phyloP scores from a whole-genome alignment of 2,888 invertebrate species.

The Dryobotodes eremita region DNA sequence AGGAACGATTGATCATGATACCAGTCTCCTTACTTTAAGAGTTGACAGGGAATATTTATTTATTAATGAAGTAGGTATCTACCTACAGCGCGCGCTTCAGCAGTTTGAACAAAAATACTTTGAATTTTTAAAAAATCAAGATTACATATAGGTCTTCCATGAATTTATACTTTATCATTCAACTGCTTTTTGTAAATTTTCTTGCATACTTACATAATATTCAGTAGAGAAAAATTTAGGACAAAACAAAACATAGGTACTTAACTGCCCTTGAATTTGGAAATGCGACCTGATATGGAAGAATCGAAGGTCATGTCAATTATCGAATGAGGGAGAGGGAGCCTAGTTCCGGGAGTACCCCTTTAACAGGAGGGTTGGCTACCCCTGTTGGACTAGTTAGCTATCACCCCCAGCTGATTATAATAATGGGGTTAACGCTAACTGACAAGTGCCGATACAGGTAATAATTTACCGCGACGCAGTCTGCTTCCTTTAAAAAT shows the following conservation, averaged over 20 bases:
- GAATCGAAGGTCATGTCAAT: constrained; percentile 30
- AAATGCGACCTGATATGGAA: constrained; percentile 12
- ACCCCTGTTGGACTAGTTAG: constrained; percentile 31
- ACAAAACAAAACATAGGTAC: background rate
- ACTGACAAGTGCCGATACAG: constrained; percentile 21
- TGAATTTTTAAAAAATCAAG: background rate
- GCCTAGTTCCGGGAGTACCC: constrained; percentile 41
- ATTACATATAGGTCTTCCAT: background rate
- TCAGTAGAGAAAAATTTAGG: background rate
- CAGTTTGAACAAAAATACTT: background rate
- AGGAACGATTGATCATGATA: too few species aligned
- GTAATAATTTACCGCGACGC: background rate
- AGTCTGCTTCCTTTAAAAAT: background rate
- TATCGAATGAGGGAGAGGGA: constrained; percentile 25
- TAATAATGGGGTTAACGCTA: constrained; percentile 38
- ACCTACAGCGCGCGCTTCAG: background rate
- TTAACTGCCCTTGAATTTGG: constrained; percentile 6
- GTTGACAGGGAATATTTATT: too few species aligned
- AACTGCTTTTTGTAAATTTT: background rate
- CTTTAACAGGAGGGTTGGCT: constrained; percentile 35
- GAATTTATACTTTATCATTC: background rate
- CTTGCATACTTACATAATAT: background rate
- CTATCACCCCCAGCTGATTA: constrained; percentile 50
- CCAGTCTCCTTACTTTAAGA: too few species aligned
- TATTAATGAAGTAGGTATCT: too few species aligned